Percentiles rank a stretch among this genome's conserved stretches.
These are phyloP conservation scores for Arctopsyche grandis DNA, from an alignment of 1,140 invertebrate genomes.

Conservation along the genomic window DNA sequence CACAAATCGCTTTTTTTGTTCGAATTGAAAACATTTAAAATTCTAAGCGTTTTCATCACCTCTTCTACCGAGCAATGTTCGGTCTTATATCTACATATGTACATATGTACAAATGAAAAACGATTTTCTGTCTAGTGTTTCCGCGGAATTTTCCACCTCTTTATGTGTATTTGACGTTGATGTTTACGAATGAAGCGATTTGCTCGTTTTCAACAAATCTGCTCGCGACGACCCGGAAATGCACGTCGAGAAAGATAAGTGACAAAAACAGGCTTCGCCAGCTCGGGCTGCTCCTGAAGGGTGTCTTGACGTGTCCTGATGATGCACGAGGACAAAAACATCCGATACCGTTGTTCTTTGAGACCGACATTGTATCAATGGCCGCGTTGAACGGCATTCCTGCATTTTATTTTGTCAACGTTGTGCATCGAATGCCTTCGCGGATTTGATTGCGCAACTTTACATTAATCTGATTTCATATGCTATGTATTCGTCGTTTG, in stretches of 20 bases:
- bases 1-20: no score
- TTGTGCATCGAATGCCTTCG: not conserved
- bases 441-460: not conserved
- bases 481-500: not conserved
- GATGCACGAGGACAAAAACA: constrained; percentile 17
- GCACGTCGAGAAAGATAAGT: not conserved
- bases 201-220: not conserved
- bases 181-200: not conserved
- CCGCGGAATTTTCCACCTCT: no score
- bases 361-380: not conserved
- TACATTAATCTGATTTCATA: not conserved
- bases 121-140: no score
- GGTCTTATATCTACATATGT: no score
- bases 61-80: no score
- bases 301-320: constrained; percentile 6
- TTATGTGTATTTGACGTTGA: no score
- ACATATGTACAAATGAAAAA: no score
- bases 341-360: not conserved
- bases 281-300: not conserved
- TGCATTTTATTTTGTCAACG: constrained; percentile 19
- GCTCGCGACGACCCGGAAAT: constrained; percentile 9
- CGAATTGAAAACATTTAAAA: no score
- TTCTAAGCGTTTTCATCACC: no score
- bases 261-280: not conserved
- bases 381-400: not conserved